Evolutionary conservation across 2,888 invertebrate genomes (phyloP).

Genomic region (Zonitis immaculata): DNA sequence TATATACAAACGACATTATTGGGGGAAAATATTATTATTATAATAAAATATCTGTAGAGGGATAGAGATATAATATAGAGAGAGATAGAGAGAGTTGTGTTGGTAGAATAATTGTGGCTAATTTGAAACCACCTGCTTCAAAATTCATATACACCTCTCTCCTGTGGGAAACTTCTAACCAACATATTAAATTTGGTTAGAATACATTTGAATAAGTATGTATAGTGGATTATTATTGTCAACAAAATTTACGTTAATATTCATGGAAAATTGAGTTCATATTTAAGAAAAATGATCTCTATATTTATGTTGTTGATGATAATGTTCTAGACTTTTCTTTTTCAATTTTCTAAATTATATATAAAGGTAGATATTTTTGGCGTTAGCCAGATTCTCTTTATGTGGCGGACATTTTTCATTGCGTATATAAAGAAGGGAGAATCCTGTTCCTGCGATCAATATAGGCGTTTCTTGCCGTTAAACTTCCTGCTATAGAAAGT

Average conservation of each 20-base stretch:
- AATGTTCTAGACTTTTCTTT: too few species aligned
- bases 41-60: too few species aligned
- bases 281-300: too few species aligned
- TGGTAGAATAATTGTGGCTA: slow-evolving; percentile 10
- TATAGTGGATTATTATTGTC: background rate
- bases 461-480: slow-evolving; percentile 44
- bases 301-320: too few species aligned
- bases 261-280: too few species aligned
- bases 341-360: too few species aligned
- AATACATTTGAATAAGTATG: slow-evolving; percentile 15
- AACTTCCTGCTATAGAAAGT: slow-evolving; percentile 28
- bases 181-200: slow-evolving; percentile 12
- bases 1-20: too few species aligned
- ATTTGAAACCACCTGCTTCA: slow-evolving; percentile 14
- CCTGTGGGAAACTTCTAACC: slow-evolving; percentile 15
- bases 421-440: slow-evolving; percentile 43
- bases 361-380: too few species aligned
- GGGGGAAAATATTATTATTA: too few species aligned
- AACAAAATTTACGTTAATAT: background rate
- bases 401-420: slow-evolving; percentile 45
- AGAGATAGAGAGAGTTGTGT: background rate
- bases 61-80: background rate
- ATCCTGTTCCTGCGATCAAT: slow-evolving; percentile 38
- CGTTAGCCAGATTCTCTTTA: slow-evolving; percentile 21
- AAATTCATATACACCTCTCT: slow-evolving; percentile 19